These are phyloP conservation scores for Gnathonemus echidnorhynchus DNA, from an alignment of 2,113 vertebrate genomes.

Conservation along the genomic window DNA sequence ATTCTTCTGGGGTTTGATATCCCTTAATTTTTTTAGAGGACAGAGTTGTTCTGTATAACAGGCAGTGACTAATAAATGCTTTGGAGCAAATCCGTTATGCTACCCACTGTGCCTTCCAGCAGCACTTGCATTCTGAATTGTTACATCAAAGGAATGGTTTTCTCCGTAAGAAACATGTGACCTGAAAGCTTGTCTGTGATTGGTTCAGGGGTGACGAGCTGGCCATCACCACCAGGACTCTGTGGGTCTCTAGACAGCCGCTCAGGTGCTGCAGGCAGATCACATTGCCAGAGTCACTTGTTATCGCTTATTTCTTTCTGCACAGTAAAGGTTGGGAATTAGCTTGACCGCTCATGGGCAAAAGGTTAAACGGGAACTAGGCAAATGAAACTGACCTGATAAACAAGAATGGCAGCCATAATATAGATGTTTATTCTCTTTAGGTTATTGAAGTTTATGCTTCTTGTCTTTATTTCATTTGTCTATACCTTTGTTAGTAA, in stretches of 20 bases:
- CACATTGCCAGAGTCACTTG: neutral
- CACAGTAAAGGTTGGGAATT: neutral
- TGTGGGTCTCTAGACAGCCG: neutral
- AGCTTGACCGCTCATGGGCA: neutral
- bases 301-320: neutral
- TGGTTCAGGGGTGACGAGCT: neutral
- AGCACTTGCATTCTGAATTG: neutral
- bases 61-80: neutral
- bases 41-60: neutral
- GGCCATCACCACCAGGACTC: neutral
- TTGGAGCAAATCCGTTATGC: neutral
- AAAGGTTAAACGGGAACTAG: neutral
- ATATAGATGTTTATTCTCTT: neutral
- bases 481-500: neutral
- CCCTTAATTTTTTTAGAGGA: neutral
- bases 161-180: too few relatives aligned
- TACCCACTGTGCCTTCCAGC: neutral
- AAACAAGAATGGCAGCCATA: neutral
- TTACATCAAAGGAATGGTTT: neutral
- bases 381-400: neutral
- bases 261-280: neutral
- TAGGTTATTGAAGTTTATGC: neutral
- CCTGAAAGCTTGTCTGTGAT: neutral
- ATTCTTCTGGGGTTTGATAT: neutral
- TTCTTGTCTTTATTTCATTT: neutral